phyloP scores from a whole-genome alignment of 1,140 invertebrate genomes.

The Apis laboriosa region DNA sequence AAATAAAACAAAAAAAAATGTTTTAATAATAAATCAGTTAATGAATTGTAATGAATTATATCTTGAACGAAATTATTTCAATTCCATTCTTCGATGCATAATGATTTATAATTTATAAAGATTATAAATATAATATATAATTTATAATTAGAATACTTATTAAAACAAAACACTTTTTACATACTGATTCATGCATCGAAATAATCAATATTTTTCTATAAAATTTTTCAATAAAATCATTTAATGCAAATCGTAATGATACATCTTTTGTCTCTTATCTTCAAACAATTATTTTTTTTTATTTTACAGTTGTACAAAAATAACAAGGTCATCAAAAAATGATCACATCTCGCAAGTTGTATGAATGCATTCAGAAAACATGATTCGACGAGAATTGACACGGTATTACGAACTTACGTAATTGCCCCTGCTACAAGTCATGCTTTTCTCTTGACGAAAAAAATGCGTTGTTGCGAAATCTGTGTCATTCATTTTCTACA shows the following conservation, averaged over 20 bases:
- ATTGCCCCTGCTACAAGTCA: conserved; percentile 19
- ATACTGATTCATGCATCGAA: not conserved
- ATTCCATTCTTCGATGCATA: conserved; percentile 11
- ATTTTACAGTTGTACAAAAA: not conserved
- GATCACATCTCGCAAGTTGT: too few relatives aligned
- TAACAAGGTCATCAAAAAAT: not conserved
- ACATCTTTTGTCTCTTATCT: too few relatives aligned
- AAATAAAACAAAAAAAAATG: not conserved
- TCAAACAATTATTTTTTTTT: too few relatives aligned
- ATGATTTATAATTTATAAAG: not conserved
- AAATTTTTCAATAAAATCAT: not conserved
- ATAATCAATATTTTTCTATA: not conserved
- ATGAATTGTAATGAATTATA: conserved; percentile 40
- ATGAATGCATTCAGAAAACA: not conserved
- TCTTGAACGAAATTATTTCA: conserved; percentile 15
- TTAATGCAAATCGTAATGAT: too few relatives aligned
- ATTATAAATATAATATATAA: not conserved
- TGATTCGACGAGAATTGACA: not conserved
- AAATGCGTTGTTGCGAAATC: conserved; percentile 29
- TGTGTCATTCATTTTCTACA: conserved; percentile 39
- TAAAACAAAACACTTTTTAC: not conserved
- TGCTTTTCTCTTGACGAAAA: conserved; percentile 1
- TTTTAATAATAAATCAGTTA: not conserved
- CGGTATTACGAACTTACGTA: conserved; percentile 18
- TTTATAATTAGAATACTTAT: conserved; percentile 16